These are phyloP conservation scores for Nematolebias whitei DNA, from an alignment of 2,113 vertebrate species.

Conservation along the genomic window DNA sequence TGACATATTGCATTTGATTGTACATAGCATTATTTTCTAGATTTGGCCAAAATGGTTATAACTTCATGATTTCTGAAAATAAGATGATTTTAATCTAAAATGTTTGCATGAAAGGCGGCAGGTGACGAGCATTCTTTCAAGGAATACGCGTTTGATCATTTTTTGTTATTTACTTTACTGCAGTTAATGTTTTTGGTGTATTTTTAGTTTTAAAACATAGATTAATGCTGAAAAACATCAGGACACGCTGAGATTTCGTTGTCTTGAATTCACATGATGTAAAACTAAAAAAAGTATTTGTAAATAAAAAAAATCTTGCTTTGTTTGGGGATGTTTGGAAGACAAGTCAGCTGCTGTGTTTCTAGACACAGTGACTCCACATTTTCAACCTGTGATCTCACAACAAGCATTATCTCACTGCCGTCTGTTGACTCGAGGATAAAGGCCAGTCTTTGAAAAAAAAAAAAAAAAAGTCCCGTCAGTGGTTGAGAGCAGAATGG, in stretches of 20 bases:
- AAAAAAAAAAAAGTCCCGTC: constrained; percentile 7
- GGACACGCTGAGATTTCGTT: background rate
- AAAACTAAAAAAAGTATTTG: background rate
- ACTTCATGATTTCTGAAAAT: too few relatives aligned
- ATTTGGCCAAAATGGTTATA: too few relatives aligned
- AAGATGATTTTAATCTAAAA: too few relatives aligned
- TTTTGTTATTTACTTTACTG: too few relatives aligned
- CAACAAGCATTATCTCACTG: constrained; percentile 53
- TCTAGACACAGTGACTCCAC: constrained; percentile 41
- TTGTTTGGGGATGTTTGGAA: constrained; percentile 4
- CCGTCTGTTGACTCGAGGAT: constrained; percentile 62
- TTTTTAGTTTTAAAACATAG: too few relatives aligned
- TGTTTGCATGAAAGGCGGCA: too few relatives aligned
- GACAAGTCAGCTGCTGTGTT: constrained; percentile 20
- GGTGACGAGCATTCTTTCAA: too few relatives aligned
- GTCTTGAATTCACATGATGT: background rate
- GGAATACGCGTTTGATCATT: too few relatives aligned
- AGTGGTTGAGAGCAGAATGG: constrained; percentile 47
- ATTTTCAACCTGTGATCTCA: constrained; percentile 51
- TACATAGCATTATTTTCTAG: too few relatives aligned
- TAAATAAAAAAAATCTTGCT: background rate
- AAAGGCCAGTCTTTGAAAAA: constrained; percentile 49
- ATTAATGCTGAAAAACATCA: background rate
- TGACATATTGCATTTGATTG: too few relatives aligned
- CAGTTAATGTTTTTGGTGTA: too few relatives aligned